These are phyloP conservation scores for Drosophila fulvimacula DNA, from an alignment of 2,888 invertebrate species.

Conservation along the genomic window DNA sequence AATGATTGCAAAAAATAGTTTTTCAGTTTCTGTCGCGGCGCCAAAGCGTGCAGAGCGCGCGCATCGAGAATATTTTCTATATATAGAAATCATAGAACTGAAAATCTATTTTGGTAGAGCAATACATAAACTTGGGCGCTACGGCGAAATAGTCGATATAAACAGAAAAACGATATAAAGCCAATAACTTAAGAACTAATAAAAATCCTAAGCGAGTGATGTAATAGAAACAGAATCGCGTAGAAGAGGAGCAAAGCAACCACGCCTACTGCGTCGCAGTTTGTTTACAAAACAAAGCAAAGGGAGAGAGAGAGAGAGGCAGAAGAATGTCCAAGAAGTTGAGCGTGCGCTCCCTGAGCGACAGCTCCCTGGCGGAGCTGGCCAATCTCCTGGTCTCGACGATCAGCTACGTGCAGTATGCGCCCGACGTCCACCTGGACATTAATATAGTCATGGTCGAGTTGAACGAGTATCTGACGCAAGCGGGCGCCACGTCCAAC, in stretches of 20 bases:
- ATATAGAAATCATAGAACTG: constrained; percentile 56
- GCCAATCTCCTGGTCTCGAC: constrained; percentile 88
- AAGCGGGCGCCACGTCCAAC: constrained; percentile 88
- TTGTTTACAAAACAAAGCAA: constrained; percentile 43
- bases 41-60: constrained; percentile 32
- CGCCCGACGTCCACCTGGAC: constrained; percentile 87
- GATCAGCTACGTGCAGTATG: constrained; percentile 86
- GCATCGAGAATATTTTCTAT: constrained; percentile 19
- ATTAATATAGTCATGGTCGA: constrained; percentile 87
- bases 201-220: constrained; percentile 48
- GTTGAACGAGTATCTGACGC: constrained; percentile 87
- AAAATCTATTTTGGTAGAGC: constrained; percentile 59
- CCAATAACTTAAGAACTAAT: not conserved
- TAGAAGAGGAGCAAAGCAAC: not conserved
- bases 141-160: not conserved
- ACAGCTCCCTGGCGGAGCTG: constrained; percentile 87
- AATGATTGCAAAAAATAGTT: constrained; percentile 33
- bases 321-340: constrained; percentile 88
- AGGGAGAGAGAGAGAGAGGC: not conserved
- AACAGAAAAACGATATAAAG: not conserved
- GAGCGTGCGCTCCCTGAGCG: constrained; percentile 87
- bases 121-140: constrained; percentile 10
- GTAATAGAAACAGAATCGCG: constrained; percentile 41
- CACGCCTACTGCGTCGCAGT: constrained; percentile 60
- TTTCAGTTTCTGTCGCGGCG: constrained; percentile 58